These are phyloP conservation scores for Syngnathus floridae DNA, from an alignment of 2,113 vertebrate genomes.

Conservation along the genomic window DNA sequence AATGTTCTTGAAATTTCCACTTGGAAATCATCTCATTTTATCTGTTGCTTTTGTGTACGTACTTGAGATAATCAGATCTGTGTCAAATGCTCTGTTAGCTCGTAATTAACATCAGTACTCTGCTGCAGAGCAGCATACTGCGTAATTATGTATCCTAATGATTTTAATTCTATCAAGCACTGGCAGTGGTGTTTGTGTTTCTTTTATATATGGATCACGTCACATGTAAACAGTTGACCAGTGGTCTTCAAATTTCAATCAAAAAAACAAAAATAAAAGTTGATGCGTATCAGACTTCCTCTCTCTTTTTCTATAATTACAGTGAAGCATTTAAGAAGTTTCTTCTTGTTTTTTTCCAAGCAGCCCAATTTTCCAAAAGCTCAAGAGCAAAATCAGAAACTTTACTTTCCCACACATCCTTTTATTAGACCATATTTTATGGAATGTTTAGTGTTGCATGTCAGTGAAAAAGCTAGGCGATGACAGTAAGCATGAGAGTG, in stretches of 20 bases:
- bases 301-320: neutral
- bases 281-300: neutral
- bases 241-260: no score
- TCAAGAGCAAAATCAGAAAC: slow-evolving; percentile 6
- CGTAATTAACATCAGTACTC: slow-evolving; percentile 32
- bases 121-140: slow-evolving; percentile 29
- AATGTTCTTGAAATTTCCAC: neutral
- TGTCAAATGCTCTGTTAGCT: slow-evolving; percentile 30
- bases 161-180: slow-evolving; percentile 47
- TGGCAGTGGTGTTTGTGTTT: slow-evolving; percentile 15
- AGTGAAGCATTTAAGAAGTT: slow-evolving; percentile 15
- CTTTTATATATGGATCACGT: neutral
- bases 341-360: neutral
- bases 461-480: slow-evolving; percentile 7
- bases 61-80: slow-evolving; percentile 23
- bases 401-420: neutral
- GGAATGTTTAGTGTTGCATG: slow-evolving; percentile 20
- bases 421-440: slow-evolving; percentile 12
- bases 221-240: no score
- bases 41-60: neutral
- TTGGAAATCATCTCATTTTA: neutral
- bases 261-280: no score
- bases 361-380: neutral
- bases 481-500: slow-evolving; percentile 11
- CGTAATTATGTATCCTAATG: slow-evolving; percentile 41